Base-by-base conservation (phyloP, 2,113 vertebrate genomes). In the Forbesichthys agassizii region DNA sequence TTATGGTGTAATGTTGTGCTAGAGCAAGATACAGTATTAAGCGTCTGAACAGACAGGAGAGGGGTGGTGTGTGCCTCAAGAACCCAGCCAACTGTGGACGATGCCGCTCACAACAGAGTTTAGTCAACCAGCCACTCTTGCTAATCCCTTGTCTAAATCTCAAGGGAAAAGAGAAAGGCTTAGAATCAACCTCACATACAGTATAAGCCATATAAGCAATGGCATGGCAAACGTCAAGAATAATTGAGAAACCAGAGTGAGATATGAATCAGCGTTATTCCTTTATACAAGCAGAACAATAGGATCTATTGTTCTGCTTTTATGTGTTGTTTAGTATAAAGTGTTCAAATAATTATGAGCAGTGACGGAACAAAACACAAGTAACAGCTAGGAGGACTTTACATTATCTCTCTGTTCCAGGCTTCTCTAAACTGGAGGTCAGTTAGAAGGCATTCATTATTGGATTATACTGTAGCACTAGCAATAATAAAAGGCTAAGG, bases 41-140 rank as follows among this genome's bases (percentile, higher is more conserved):
- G 27, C 69, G 77, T 48, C 66, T 85, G 73, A 58, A 13, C 33
- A 48, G 72, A 79, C 77, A 42, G 59, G 74, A 53, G 13, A 20
- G 75, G 74, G 68, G 69, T 75, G 20, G 16, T 11, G 46, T 42
- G 18, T 0, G n/a, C 36, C 11, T 47, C 9, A n/a, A 89, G 84
- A 81, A 79, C 16, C 69, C 78, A 82, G 79, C 75, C 86, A 82
- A 81, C 62, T 56, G 12, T 20, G 84, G 81, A 67, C 69, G 69
- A 79, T 70, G 60, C 84, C 68, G 84, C 82, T 85, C 81, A 82
- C 82, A 66, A 77, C 82, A 78, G 81, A 79, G 82, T 88, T 84
- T 68, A 84, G 81, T 85, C 82, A 84, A 84, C 82, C 86, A 88
- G 78, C 71, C 81, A 72, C 52, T 74, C 65, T 64, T 69, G 59